phyloP scores from a whole-genome alignment of 2,113 vertebrate species.

The Plecotus auritus region DNA sequence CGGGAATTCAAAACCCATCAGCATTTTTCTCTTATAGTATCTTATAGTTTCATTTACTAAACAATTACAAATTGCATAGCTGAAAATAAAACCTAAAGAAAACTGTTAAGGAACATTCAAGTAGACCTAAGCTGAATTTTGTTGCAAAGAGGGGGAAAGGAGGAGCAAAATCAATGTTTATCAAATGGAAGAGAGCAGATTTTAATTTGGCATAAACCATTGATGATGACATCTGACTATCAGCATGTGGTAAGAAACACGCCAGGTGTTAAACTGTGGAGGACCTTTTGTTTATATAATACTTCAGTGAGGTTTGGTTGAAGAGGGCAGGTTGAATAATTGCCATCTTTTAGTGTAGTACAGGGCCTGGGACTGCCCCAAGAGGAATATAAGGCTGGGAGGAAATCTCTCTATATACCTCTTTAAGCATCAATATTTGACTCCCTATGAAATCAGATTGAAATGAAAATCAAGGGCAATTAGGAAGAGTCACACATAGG shows the following conservation, averaged over 20 bases:
- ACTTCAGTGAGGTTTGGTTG: background rate
- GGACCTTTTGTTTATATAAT: background rate
- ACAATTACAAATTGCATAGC: background rate
- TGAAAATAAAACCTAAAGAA: background rate
- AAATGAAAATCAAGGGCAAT: background rate
- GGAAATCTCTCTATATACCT: background rate
- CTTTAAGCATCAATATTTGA: background rate
- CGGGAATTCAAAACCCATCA: background rate
- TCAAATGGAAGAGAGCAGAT: background rate
- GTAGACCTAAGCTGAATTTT: background rate
- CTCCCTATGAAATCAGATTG: background rate
- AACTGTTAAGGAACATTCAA: background rate
- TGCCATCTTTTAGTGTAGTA: background rate
- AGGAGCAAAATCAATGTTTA: background rate
- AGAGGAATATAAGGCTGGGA: background rate
- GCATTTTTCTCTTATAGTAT: background rate
- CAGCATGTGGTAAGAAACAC: background rate
- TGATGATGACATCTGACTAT: background rate
- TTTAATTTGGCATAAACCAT: background rate
- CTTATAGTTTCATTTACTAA: background rate
- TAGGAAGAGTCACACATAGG: background rate
- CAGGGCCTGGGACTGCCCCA: background rate
- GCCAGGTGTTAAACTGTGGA: background rate
- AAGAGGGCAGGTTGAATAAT: background rate
- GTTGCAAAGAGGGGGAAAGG: background rate